phyloP scores from a whole-genome alignment of 2,888 invertebrate species.

The Masnerella sp. region DNA sequence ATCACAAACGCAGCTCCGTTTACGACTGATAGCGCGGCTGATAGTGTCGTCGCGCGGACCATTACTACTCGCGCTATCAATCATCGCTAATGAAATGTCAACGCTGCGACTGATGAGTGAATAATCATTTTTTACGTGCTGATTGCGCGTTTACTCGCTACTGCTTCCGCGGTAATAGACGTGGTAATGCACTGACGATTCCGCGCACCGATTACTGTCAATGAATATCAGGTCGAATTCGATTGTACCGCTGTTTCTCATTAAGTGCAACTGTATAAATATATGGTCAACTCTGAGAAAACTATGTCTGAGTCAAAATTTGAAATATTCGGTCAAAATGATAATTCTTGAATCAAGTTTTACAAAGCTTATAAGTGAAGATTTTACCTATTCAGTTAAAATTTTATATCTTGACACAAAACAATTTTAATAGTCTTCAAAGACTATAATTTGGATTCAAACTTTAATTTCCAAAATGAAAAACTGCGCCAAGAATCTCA shows the following conservation, averaged over 20 bases:
- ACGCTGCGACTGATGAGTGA: conserved; percentile 41
- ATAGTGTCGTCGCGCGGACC: conserved; percentile 34
- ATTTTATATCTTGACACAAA: no score
- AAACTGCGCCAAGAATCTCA: no score
- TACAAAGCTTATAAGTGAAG: no score
- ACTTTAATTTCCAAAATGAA: no score
- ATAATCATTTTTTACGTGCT: conserved; percentile 48
- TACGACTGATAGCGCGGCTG: conserved; percentile 20
- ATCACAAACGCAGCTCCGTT: conserved; percentile 14
- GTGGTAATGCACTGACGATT: conserved; percentile 21
- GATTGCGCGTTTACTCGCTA: conserved; percentile 46
- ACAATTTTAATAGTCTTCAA: no score
- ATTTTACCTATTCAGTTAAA: no score
- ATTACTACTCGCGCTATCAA: conserved; percentile 46
- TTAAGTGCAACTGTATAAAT: no score
- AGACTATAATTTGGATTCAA: no score
- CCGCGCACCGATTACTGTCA: conserved; percentile 46
- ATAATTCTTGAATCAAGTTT: no score
- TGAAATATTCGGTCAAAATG: no score
- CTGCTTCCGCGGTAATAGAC: conserved; percentile 50
- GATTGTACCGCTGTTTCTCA: conserved; percentile 25
- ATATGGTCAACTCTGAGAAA: no score
- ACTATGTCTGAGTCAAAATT: no score
- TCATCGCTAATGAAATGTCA: conserved; percentile 58
- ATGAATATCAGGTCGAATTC: conserved; percentile 38